Percentiles rank a stretch among this genome's conserved stretches.
These are phyloP conservation scores for Daboia siamensis DNA, from an alignment of 2,113 vertebrate species.

Conservation along the genomic window DNA sequence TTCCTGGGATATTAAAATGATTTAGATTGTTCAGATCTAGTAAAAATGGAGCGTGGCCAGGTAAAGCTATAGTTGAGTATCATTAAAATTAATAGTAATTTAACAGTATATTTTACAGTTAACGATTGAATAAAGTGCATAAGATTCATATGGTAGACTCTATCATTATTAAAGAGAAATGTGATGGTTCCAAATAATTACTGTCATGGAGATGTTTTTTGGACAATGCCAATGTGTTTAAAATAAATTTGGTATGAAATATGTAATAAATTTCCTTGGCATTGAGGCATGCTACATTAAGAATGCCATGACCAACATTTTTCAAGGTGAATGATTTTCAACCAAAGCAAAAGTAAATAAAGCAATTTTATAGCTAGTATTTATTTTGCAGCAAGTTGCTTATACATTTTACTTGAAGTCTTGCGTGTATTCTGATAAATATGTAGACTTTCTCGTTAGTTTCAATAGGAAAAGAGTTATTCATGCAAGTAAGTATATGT, in stretches of 20 bases:
- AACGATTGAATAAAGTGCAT: background rate
- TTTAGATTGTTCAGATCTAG: background rate
- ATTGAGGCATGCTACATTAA: constrained; percentile 37
- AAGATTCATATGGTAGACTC: constrained; percentile 1
- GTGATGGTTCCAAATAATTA: constrained; percentile 22
- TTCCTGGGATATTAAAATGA: background rate
- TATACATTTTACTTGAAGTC: constrained; percentile 40
- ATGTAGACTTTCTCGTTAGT: background rate
- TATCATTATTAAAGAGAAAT: background rate
- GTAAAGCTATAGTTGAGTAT: constrained; percentile 15
- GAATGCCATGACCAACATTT: constrained; percentile 49
- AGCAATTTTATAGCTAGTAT: constrained; percentile 52
- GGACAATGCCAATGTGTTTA: constrained; percentile 25
- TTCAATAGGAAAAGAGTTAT: background rate
- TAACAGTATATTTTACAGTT: background rate
- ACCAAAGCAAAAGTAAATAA: constrained; percentile 50
- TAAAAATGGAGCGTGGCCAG: constrained; percentile 27
- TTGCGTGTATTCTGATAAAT: constrained; percentile 39
- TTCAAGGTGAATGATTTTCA: constrained; percentile 50
- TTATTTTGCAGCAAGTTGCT: constrained; percentile 36
- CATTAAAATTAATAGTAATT: constrained; percentile 33
- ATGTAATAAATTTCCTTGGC: constrained; percentile 45
- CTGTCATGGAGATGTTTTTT: constrained; percentile 46
- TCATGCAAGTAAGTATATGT: background rate
- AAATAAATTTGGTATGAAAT: constrained; percentile 46